Evolutionary conservation across 2,797 vertebrate species (phyloP).

Genomic region (Valencia hispanica): DNA sequence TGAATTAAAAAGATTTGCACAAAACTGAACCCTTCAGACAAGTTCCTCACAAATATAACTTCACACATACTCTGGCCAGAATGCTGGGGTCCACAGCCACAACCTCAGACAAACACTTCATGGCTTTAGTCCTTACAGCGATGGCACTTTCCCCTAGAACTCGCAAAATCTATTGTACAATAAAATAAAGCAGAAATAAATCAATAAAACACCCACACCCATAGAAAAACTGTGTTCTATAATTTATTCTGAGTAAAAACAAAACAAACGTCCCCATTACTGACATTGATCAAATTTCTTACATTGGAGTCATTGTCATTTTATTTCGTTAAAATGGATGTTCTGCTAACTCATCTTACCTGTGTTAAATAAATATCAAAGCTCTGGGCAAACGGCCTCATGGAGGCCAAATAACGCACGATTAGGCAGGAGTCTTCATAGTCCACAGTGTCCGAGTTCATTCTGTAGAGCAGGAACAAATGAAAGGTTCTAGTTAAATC

Average conservation of each 20-base stretch:
- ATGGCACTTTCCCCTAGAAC: slow-evolving; percentile 99
- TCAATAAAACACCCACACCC: background rate
- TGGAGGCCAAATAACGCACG: slow-evolving; percentile 99
- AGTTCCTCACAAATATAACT: slow-evolving; percentile 1
- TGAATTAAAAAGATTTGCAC: no score
- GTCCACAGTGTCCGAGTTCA: slow-evolving; percentile 97
- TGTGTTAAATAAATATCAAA: slow-evolving; percentile 99
- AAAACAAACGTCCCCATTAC: background rate
- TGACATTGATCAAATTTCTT: background rate
- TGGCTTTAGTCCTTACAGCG: slow-evolving; percentile 99
- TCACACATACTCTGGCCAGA: slow-evolving; percentile 89
- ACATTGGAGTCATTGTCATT: background rate
- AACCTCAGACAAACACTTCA: slow-evolving; percentile 99
- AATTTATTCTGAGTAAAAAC: background rate
- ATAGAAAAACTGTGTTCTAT: background rate
- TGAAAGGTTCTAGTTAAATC: background rate
- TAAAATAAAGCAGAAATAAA: background rate
- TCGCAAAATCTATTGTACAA: slow-evolving; percentile 86
- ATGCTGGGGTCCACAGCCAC: slow-evolving; percentile 99
- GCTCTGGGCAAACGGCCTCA: slow-evolving; percentile 99
- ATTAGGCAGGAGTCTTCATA: slow-evolving; percentile 97
- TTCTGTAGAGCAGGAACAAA: slow-evolving; percentile 73
- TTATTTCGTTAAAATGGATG: background rate
- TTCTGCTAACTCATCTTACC: slow-evolving; percentile 76
- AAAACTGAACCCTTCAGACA: background rate